Base-by-base conservation (phyloP, 2,797 vertebrate species). In the Danio jaintianensis region DNA sequence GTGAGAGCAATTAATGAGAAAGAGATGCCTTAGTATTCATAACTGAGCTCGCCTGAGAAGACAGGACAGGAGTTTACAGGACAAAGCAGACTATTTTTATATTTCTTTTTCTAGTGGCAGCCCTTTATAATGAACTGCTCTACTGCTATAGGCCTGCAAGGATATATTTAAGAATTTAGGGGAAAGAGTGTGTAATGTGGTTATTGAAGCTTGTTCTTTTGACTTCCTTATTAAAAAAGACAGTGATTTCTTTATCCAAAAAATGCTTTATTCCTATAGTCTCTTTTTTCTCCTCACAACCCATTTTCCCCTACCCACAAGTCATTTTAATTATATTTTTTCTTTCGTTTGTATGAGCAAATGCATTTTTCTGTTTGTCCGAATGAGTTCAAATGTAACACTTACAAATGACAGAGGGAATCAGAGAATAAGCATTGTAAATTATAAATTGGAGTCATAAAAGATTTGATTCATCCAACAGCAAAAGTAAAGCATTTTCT, bases 1-100 rank as follows among this genome's bases (percentile, higher is more conserved):
- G 79, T 76, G 81, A 82, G 78, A 82, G 71, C 79, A 85, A 82
- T 85, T 86, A 83, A 71, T 78, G 64, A 69, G 58, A 50, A 29
- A 75, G 43, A 67, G 48, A 63, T 61, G 16, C 61, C 29, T 79
- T 81, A 63, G 61, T 79, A 81, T 73, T 73, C 66, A 70, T 75
- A 75, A 66, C 61, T 13, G 20, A 56, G 56, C 48, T 48, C 12
- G 29, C 29, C 42, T 29, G 63, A 50, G 64, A 53, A 75, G 63
- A 63, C 15, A 56, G 29, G 48, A 74, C 48, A 64, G 58, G 63
- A 62, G n/a, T 67, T 38, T 47, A 53, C n/a, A 55, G 48, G 75
- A 64, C 66, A 76, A 76, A 56, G 50, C 77, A 55, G 47, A 59
- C 74, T 71, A 71, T 83, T 75, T 80, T 63, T 76, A 38, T 67